Percentiles rank a stretch among this genome's conserved stretches.
phyloP scores from a whole-genome alignment of 2,888 invertebrate species.

The Trichogramma evanescens region DNA sequence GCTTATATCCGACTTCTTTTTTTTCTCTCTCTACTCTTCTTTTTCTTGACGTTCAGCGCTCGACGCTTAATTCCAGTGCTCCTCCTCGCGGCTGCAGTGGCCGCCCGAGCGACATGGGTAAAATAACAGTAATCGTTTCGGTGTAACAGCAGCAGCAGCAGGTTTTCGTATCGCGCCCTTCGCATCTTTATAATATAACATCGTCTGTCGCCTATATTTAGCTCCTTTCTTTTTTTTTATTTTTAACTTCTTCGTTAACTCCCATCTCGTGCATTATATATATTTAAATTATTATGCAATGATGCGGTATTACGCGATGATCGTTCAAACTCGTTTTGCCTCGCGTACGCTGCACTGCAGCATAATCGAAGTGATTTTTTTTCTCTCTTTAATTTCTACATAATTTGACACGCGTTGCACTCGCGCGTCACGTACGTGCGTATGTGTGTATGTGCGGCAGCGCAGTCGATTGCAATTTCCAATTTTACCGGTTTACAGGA shows the following conservation, averaged over 20 bases:
- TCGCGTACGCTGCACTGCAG: not conserved
- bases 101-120: not conserved
- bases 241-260: too few species aligned
- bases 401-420: not conserved
- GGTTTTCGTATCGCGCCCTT: constrained; percentile 12
- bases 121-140: constrained; percentile 11
- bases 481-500: too few species aligned
- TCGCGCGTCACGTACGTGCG: not conserved
- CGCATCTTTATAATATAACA: constrained; percentile 4
- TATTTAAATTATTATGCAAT: too few species aligned
- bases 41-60: not conserved
- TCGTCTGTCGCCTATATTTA: not conserved
- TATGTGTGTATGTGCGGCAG: not conserved
- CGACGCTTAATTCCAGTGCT: too few species aligned
- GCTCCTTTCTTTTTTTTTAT: too few species aligned
- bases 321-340: too few species aligned
- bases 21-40: not conserved
- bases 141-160: not conserved
- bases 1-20: constrained; percentile 10
- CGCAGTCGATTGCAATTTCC: not conserved
- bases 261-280: too few species aligned
- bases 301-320: too few species aligned
- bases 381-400: not conserved
- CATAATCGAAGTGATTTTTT: not conserved
- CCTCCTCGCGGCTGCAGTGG: not conserved